A percentile compares a stretch with the other conserved stretches of the same genome.
Evolutionary conservation across 2,888 invertebrate species (phyloP).

Genomic region (Dicyrtoma fusca): DNA sequence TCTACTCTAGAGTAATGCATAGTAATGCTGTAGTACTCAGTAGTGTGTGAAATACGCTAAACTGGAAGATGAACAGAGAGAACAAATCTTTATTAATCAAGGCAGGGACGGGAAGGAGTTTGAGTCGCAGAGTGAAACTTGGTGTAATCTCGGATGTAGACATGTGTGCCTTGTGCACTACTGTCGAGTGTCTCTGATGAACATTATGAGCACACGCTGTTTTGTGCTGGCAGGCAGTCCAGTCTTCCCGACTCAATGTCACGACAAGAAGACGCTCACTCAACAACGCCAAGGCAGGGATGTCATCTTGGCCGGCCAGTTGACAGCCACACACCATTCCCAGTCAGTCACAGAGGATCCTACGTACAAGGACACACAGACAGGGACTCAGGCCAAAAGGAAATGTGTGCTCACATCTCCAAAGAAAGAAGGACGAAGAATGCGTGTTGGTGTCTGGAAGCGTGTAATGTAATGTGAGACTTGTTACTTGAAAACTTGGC

Average conservation of each 20-base stretch:
- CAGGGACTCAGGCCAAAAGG: no score
- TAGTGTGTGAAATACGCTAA: no score
- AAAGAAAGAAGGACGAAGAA: no score
- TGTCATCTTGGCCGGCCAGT: constrained; percentile 3
- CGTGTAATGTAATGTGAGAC: constrained; percentile 14
- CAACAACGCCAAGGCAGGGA: not conserved
- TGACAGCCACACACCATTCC: not conserved
- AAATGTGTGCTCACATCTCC: not conserved
- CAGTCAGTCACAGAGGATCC: not conserved
- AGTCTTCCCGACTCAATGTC: constrained; percentile 13
- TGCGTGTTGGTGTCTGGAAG: not conserved
- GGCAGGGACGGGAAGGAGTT: no score
- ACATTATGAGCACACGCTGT: constrained; percentile 14
- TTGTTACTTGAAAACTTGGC: not conserved
- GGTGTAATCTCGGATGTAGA: no score
- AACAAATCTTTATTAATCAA: no score
- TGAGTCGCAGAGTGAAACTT: no score
- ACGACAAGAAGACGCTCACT: constrained; percentile 8
- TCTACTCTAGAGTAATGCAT: no score
- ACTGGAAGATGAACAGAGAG: no score
- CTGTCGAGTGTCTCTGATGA: not conserved
- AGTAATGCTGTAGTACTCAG: no score
- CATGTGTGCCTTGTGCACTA: no score
- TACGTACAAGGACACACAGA: no score
- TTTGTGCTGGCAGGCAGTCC: constrained; percentile 4